phyloP scores from a whole-genome alignment of 2,113 vertebrate genomes.

The Hippopotamus amphibius region DNA sequence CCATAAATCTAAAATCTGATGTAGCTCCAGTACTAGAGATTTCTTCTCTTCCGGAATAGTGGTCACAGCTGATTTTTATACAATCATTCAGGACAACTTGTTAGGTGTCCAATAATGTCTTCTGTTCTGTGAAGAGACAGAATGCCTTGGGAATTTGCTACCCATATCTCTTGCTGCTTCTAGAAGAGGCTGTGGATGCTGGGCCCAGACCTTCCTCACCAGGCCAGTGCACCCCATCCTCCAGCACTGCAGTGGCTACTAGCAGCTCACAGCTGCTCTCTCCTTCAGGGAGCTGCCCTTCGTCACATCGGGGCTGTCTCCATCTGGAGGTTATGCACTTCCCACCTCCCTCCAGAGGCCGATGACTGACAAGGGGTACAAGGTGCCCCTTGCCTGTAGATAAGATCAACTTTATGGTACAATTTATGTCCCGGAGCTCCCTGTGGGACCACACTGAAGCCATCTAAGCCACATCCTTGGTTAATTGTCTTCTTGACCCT shows the following conservation, averaged over 20 bases:
- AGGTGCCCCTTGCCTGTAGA: not conserved
- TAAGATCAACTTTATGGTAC: not conserved
- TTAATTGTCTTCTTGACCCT: not conserved
- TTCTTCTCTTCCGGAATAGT: not conserved
- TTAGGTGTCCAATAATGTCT: not conserved
- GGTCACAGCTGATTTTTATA: not conserved
- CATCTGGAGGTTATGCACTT: not conserved
- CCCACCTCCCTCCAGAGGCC: not conserved
- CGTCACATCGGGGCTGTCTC: not conserved
- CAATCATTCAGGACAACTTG: not conserved
- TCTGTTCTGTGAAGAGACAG: not conserved
- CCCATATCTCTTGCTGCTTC: not conserved
- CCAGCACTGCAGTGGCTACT: not conserved
- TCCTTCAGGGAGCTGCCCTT: not conserved
- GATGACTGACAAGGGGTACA: not conserved
- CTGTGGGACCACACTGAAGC: not conserved
- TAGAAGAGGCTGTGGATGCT: not conserved
- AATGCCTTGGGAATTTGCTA: not conserved
- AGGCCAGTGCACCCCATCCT: not conserved
- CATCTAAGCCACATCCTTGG: not conserved
- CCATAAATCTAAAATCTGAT: not conserved
- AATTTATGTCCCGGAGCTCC: not conserved
- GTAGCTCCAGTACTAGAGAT: not conserved
- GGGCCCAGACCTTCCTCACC: not conserved
- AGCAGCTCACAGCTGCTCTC: not conserved